Conservation (phyloP, 2,113 vertebrate species). For the Salvator merianae region DNA sequence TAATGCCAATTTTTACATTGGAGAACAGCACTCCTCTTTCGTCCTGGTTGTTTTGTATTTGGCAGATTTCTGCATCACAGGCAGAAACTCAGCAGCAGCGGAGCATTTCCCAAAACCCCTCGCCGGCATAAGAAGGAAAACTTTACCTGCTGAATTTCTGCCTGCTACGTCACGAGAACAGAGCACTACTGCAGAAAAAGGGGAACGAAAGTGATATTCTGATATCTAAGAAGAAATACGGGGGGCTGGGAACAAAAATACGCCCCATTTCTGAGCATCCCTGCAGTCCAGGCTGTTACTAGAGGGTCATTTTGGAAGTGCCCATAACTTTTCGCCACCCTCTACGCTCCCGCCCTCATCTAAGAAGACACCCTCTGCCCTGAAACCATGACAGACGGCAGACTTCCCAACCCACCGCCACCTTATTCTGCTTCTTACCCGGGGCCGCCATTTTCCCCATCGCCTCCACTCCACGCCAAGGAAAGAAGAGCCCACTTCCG, state of each 20-base stretch:
- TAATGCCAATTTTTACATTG: background rate
- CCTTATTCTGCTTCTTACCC: background rate
- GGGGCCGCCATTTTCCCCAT: constrained; percentile 20
- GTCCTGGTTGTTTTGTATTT: background rate
- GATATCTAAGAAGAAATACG: background rate
- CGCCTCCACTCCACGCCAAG: background rate
- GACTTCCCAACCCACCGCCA: background rate
- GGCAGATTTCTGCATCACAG: background rate
- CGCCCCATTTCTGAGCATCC: background rate
- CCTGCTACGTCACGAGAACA: background rate
- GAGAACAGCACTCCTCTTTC: too few species aligned
- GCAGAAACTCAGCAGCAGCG: background rate
- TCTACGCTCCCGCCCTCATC: background rate
- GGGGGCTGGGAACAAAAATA: background rate
- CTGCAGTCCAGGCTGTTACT: background rate
- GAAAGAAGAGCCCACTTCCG: constrained; percentile 20
- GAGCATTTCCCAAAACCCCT: background rate
- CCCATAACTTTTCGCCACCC: background rate
- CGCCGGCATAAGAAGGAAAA: background rate
- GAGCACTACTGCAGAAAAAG: too few species aligned
- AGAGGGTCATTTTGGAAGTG: too few species aligned
- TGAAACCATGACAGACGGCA: background rate
- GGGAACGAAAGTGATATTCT: too few species aligned
- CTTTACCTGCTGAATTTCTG: background rate
- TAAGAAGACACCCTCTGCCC: background rate